Base-by-base conservation (phyloP, 1,140 invertebrate species). In the Calosoma granatense region DNA sequence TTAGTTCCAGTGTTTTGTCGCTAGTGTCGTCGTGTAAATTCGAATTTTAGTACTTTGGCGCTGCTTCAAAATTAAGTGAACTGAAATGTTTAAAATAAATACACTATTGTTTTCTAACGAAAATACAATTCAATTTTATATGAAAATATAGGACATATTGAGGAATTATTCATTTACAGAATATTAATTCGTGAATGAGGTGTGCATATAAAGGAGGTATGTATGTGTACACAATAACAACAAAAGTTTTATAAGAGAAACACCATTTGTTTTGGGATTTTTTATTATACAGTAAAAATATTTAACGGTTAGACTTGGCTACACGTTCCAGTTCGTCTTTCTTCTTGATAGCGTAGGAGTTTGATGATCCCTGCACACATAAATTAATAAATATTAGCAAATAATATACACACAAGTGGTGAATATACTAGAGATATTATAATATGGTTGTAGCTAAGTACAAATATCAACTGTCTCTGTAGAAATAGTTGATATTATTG, bases 241-340 rank as follows among this genome's bases (percentile, higher is more conserved):
- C 3, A 47, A 17, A 47, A 6, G 17, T 12, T 17, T 11, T 11
- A 47, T 47, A 47, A 47, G 15, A 47, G 41, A 11, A 47, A 11
- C 9, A 47, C 6, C 9, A 47, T 12, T 47, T 47, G 6, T 47
- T 47, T 47, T 47, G 9, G 6, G 43, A 11, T 53, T 53, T 21
- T 53, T 53, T 53, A 53, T 21, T 53, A 21, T 11, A 21, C 19
- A 53, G 15, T 11, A 22, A 9, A 59, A 56, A 58, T 62, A 59
- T 69, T 97, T 98, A 99, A 91, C 97, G 91, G 84, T 99, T 99
- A 72, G 95, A 98, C 77, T 99, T 99, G 70, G 97, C 97, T 63
- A 99, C 97, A 84, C 97, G 92, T 78, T 99, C 97, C 71, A 99
- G 82, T 81, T 99, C 97, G 74, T 99, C 97, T 77, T 99, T 99